Conservation (phyloP, 2,797 vertebrate genomes). For the Huso huso region DNA sequence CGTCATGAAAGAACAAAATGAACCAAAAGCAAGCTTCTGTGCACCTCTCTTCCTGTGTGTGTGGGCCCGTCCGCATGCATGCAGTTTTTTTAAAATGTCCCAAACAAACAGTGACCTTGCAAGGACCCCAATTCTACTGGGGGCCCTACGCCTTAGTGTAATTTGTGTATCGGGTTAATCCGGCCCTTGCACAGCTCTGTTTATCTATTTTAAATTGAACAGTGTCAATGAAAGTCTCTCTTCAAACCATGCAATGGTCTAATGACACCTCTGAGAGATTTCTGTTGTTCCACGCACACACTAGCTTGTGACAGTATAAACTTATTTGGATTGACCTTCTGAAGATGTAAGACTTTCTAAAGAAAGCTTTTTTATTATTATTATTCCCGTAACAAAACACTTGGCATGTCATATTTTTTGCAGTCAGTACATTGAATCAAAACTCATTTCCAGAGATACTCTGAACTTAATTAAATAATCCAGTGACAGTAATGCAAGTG, state of each 20-base stretch:
- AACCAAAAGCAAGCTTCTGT: too few species aligned
- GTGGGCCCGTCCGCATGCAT: too few species aligned
- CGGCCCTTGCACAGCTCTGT: too few species aligned
- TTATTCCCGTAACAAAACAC: conserved; percentile 9
- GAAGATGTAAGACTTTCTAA: conserved; percentile 11
- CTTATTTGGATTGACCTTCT: conserved; percentile 20
- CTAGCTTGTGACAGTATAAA: conserved; percentile 2
- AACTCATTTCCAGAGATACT: conserved; percentile 18
- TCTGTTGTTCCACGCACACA: neutral
- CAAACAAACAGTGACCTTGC: too few species aligned
- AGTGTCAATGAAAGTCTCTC: conserved; percentile 1
- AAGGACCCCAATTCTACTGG: too few species aligned
- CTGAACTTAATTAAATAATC: conserved; percentile 32
- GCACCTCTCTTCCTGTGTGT: too few species aligned
- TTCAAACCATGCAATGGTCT: too few species aligned
- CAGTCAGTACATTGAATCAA: conserved; percentile 9
- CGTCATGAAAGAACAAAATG: too few species aligned
- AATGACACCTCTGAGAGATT: neutral
- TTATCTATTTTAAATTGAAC: too few species aligned
- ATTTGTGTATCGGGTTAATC: too few species aligned
- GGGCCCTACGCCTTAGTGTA: too few species aligned
- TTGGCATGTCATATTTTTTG: conserved; percentile 4
- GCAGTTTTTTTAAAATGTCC: too few species aligned
- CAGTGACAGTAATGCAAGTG: conserved; percentile 32
- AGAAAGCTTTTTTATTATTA: conserved; percentile 6